phyloP scores from a whole-genome alignment of 2,797 vertebrate genomes.

The Sternarchorhynchus goeldii region DNA sequence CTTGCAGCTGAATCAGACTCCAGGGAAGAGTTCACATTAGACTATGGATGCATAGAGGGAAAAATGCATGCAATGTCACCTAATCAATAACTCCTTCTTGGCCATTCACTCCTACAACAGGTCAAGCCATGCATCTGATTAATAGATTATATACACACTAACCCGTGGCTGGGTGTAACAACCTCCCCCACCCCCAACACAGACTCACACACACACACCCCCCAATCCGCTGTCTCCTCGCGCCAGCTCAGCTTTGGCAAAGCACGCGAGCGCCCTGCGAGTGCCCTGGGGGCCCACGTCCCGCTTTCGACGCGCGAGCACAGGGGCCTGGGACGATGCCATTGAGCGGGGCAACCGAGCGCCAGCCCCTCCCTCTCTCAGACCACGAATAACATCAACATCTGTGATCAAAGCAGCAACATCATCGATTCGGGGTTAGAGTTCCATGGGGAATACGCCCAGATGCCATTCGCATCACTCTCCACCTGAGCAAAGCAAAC shows the following conservation, averaged over 20 bases:
- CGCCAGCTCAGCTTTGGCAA: no score
- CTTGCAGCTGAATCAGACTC: constrained; percentile 14
- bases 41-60: neutral
- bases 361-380: neutral
- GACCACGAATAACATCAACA: neutral
- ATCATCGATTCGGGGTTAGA: neutral
- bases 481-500: constrained; percentile 25
- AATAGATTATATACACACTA: constrained; percentile 24
- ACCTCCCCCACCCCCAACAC: neutral
- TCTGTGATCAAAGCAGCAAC: constrained; percentile 3
- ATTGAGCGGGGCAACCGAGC: no score
- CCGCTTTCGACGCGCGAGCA: no score
- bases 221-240: neutral
- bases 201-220: constrained; percentile 21
- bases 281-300: no score
- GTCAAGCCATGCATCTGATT: constrained; percentile 41
- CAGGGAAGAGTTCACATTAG: constrained; percentile 3
- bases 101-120: constrained; percentile 46
- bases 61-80: constrained; percentile 15
- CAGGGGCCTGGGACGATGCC: no score
- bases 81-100: constrained; percentile 47
- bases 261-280: no score
- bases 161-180: no score
- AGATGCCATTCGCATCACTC: constrained; percentile 29
- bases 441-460: neutral